Evolutionary conservation across 2,888 invertebrate genomes (phyloP), one percentile per base, ranked within the genome.

Genomic region (Cheilosia grossa): DNA sequence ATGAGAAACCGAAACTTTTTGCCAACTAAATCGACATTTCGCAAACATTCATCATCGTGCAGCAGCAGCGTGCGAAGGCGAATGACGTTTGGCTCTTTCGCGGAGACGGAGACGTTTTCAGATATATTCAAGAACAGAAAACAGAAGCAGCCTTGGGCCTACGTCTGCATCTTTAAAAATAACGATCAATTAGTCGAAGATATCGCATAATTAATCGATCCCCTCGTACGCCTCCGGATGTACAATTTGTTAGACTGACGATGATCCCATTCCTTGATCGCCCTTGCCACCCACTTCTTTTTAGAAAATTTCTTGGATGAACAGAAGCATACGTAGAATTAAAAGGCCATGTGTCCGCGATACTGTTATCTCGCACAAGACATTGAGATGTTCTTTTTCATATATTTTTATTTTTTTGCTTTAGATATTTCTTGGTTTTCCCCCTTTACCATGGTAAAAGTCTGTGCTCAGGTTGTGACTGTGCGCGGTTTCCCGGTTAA

Each of bases 181-280:
- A 87, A 87, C 87, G 87, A 87, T 87, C 87, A 87, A 87, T 87
- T 87, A 87, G 87, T 51, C 78, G 78, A 81, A 87, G 87, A 85
- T 87, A 87, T 87, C 87, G 82, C 87, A 77, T 85, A 85, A 81
- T 85, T 85, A 85, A 85, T 85, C 85, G 85, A 77, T 75, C 75
- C 80, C 74, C 73, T 72, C n/a, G 24, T 15, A 21, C 54, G 64
- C 53, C 58, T 37, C 24, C 63, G 61, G 47, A 24, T 54, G 75
- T 61, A 75, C 61, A 75, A 80, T 75, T 85, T 77, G 85, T 77
- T 85, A 85, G 85, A 66, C 85, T 72, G 85, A 33, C 37, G 81
- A 85, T 85, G 80, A 81, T 85, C 81, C 85, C 85, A 85, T 85
- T 75, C 42, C 75, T 54, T 51, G 59, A 37, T 69, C 79, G 69